phyloP scores from a whole-genome alignment of 2,888 invertebrate genomes.

The Lasioglossum oenotherae region DNA sequence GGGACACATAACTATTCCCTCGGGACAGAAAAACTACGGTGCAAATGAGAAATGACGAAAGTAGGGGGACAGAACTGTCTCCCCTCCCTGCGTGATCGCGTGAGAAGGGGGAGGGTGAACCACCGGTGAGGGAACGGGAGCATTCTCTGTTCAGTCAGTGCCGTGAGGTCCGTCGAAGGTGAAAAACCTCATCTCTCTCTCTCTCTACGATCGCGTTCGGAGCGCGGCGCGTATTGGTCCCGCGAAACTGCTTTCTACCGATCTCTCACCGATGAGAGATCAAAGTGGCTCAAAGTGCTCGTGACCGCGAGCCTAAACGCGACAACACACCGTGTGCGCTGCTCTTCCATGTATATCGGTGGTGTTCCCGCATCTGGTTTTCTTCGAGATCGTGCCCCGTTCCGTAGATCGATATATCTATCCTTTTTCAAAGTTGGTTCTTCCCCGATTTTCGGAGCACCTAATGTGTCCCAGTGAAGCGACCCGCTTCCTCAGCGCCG shows the following conservation, averaged over 20 bases:
- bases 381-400: neutral
- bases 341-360: neutral
- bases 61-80: slow-evolving; percentile 10
- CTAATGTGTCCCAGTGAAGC: slow-evolving; percentile 48
- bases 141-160: slow-evolving; percentile 60
- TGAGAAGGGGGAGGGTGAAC: slow-evolving; percentile 27
- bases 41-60: slow-evolving; percentile 55
- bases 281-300: neutral
- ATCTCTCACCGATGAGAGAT: slow-evolving; percentile 10
- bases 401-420: neutral
- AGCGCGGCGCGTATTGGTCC: slow-evolving; percentile 3
- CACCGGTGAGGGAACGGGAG: slow-evolving; percentile 46
- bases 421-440: neutral
- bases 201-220: slow-evolving; percentile 13
- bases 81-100: neutral
- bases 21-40: slow-evolving; percentile 51
- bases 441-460: slow-evolving; percentile 14
- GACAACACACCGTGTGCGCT: neutral
- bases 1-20: slow-evolving; percentile 23
- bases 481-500: slow-evolving; percentile 30
- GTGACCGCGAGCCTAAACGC: neutral
- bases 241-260: slow-evolving; percentile 25
- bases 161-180: slow-evolving; percentile 67
- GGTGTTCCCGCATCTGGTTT: neutral
- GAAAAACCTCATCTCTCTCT: slow-evolving; percentile 63